Base-by-base conservation (phyloP, 2,888 invertebrate genomes). In the Terebella lapidaria region DNA sequence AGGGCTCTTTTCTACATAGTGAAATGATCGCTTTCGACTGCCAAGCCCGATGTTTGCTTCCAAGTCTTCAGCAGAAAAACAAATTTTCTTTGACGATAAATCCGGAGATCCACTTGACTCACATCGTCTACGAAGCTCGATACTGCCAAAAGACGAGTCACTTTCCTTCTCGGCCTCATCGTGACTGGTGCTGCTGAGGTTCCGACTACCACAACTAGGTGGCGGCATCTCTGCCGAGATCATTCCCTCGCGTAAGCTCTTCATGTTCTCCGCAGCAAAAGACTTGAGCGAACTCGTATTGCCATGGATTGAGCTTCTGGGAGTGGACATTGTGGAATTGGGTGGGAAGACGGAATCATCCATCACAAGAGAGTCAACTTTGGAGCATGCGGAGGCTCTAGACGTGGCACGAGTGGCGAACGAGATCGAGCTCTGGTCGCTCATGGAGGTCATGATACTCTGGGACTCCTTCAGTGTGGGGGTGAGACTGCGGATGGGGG, bases 241-340 rank as follows among this genome's bases (percentile, higher is more conserved):
- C 4, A 30, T 46, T 25, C 56, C 56, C 2, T 57, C 57, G 4
- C 72, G 63, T 67, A 77, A 69, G 5, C 70, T 71, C 5, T 73
- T 69, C 49, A 77, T 63, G 57, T 72, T 72, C 46, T 69, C 63
- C 0, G 75, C 75, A 1, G 77, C 71, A 59, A 71, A 74, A 0
- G 75, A 74, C 45, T 71, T 73, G n/a, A 20, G 49, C 5, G 24
- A 5, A 5, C 49, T 24, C 49, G 5, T 10, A 24, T 49, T 49
- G 49, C 15, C 22, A 24, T 5, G n/a, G n/a, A n/a, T 15, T 15
- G 10, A 35, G 42, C 42, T 35, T 35, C 42, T 10, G 10, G 42
- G 42, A 15, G 42, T 35, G 49, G n/a, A 20, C 5, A 20, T 49
- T 35, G 42, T 35, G 49, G n/a, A 20, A 22, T 49, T 49, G 22